Base-by-base conservation (phyloP, 2,888 invertebrate species). In the Leptura quadrifasciata region DNA sequence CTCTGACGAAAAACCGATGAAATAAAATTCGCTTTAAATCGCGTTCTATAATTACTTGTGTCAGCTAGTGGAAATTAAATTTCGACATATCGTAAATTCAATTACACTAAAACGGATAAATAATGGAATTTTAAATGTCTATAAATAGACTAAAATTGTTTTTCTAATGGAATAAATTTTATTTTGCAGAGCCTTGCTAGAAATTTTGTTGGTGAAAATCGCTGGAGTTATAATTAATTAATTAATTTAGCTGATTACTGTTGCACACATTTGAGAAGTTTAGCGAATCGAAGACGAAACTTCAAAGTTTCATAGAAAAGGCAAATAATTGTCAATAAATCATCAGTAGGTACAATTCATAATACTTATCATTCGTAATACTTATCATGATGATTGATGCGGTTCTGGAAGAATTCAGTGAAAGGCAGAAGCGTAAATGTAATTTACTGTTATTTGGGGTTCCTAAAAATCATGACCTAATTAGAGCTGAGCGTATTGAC, bases 61-160 rank as follows among this genome's bases (percentile, higher is more conserved):
- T 21, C 21, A 20, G 52, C 65, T 47, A 52, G 12, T 65, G 65
- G 52, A 65, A 65, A 52, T 65, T 65, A 65, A 65, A 65, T 65
- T 65, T 65, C 65, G 57, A 65, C 47, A 65, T 52, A 65, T 20
- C 52, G 65, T 52, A 52, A 65, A 65, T 65, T 24, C 24, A 52
- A 24, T 65, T 52, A n/a, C 52, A 17, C 24, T 21, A 24, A 63
- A 63, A 52, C 52, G 15, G 15, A 52, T 24, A 2, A 52, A 24
- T 21, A 47, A 47, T 47, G 52, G 52, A 24, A 12, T 57, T 57
- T 18, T 57, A 57, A 57, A 57, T 55, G 20, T 57, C 9, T 57
- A 21, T 12, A 57, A 57, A 10, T 20, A 20, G 21, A 9, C 10
- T 57, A 10, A 20, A 57, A 57, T 20, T 57, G 57, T 57, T 57